Base-by-base conservation (phyloP, 1,140 invertebrate genomes). In the Xylocopa sonorina region DNA sequence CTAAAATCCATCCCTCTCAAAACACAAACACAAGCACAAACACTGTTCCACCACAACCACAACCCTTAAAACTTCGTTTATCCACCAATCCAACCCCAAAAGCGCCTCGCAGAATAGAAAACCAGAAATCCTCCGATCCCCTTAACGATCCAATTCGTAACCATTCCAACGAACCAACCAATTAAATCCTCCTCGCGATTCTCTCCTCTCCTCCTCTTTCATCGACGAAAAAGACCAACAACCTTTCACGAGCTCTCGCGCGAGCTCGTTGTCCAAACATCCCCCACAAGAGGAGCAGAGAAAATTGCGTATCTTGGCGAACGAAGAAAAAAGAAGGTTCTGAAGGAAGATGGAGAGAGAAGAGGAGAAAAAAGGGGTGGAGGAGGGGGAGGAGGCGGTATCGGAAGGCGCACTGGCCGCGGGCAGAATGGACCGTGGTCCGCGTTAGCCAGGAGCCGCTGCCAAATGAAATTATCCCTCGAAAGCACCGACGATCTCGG, bases 391-490 rank as follows among this genome's bases (percentile, higher is more conserved):
- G 48, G 48, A n/a, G 58, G 55, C 62, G 51, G 62, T 68, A 80
- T 64, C 77, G 82, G 67, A 64, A 55, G 46, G 63, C 72, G 68
- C 73, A 64, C 55, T 72, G 73, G 62, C 58, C 12, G 67, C 29
- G 53, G 80, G 43, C 41, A 80, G 72, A 77, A 72, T 67, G 51
- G 80, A 66, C 75, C 66, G 67, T 78, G 66, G 75, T 41, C 43
- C 75, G 27, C 48, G 66, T 60, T 60, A 62, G 66, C 76, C 76
- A 76, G 81, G 43, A 87, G 57, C 53, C 68, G 82, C 81, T 88
- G 88, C 90, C 90, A 92, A 92, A 91, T 91, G 90, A 91, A 92
- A 92, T 92, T 91, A 92, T 88, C 91, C 84, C 83, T 85, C 84
- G 89, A 74, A 88, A 87, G 66, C 87, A 80, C 80, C 50, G 82